A percentile compares a stretch with the other conserved stretches of the same genome.
These are phyloP conservation scores for Troides aeacus DNA, from an alignment of 2,888 invertebrate genomes.

Conservation along the genomic window DNA sequence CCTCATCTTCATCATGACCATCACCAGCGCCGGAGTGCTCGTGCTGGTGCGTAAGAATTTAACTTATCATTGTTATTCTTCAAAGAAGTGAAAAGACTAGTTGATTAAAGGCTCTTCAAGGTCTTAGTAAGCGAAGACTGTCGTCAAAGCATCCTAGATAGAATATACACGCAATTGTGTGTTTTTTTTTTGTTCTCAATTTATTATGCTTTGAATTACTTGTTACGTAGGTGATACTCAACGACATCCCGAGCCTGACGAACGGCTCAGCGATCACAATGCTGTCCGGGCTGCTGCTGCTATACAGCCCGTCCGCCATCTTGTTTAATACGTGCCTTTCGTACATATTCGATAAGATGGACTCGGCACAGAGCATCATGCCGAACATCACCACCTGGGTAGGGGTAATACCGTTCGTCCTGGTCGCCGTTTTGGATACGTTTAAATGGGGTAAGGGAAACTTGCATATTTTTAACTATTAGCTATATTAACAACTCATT, in stretches of 20 bases:
- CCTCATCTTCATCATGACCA: constrained; percentile 83
- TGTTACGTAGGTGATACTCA: constrained; percentile 78
- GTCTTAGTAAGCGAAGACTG: too few relatives aligned
- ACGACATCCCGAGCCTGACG: constrained; percentile 85
- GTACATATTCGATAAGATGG: constrained; percentile 90
- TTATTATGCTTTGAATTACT: too few relatives aligned
- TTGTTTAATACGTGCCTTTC: constrained; percentile 88
- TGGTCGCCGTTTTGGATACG: constrained; percentile 87
- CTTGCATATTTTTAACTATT: too few relatives aligned
- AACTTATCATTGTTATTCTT: too few relatives aligned
- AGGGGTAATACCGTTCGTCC: constrained; percentile 86
- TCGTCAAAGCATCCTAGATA: too few relatives aligned
- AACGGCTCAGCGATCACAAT: constrained; percentile 85
- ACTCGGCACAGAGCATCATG: constrained; percentile 89
- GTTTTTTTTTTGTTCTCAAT: too few relatives aligned
- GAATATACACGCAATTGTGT: too few relatives aligned
- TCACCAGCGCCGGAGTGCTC: constrained; percentile 83
- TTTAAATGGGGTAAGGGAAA: constrained; percentile 82
- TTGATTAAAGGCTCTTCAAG: too few relatives aligned
- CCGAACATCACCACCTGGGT: constrained; percentile 87
- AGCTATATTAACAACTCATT: background rate
- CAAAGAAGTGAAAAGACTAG: too few relatives aligned
- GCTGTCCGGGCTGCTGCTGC: constrained; percentile 82
- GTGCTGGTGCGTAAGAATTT: background rate
- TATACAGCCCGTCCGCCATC: constrained; percentile 88